Evolutionary conservation across 2,888 invertebrate species (phyloP).

Genomic region (Carterocephalus palaemon): DNA sequence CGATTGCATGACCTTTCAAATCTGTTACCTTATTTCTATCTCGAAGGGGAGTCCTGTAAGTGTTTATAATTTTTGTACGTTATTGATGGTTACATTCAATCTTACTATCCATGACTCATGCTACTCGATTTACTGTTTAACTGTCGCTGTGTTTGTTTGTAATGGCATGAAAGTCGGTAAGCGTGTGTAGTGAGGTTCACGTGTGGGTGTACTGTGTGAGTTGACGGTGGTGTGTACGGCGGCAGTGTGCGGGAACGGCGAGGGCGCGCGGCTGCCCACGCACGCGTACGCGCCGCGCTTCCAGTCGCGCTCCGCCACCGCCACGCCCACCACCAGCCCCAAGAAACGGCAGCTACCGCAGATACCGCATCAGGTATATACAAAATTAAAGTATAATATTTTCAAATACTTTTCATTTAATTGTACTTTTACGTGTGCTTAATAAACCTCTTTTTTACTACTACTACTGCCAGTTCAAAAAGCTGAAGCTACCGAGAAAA

Average conservation of each 20-base stretch:
- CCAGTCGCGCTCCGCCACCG: conserved; percentile 92
- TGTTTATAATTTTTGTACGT: conserved; percentile 30
- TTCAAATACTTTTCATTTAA: too few species aligned
- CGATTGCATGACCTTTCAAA: conserved; percentile 41
- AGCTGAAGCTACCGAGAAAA: too few species aligned
- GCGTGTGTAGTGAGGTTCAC: too few species aligned
- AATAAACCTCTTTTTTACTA: too few species aligned
- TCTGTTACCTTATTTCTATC: conserved; percentile 38
- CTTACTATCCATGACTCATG: conserved; percentile 19
- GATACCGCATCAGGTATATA: conserved; percentile 86
- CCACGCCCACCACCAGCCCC: conserved; percentile 95
- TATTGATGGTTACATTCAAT: conserved; percentile 9
- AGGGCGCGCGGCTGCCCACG: conserved; percentile 66
- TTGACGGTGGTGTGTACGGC: conserved; percentile 31
- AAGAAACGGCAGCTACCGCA: conserved; percentile 98
- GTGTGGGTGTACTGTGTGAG: conserved; percentile 2
- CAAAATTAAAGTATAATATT: too few species aligned
- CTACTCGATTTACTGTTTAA: conserved; percentile 7
- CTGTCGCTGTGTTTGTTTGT: background rate
- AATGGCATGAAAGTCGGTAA: conserved; percentile 13
- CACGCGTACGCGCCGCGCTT: conserved; percentile 83
- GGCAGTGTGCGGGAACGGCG: conserved; percentile 48
- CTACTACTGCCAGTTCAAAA: too few species aligned
- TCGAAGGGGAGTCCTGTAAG: conserved; percentile 41
- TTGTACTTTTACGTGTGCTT: too few species aligned